Evolutionary conservation across 2,888 invertebrate genomes (phyloP).

Genomic region (Zygaena filipendulae): DNA sequence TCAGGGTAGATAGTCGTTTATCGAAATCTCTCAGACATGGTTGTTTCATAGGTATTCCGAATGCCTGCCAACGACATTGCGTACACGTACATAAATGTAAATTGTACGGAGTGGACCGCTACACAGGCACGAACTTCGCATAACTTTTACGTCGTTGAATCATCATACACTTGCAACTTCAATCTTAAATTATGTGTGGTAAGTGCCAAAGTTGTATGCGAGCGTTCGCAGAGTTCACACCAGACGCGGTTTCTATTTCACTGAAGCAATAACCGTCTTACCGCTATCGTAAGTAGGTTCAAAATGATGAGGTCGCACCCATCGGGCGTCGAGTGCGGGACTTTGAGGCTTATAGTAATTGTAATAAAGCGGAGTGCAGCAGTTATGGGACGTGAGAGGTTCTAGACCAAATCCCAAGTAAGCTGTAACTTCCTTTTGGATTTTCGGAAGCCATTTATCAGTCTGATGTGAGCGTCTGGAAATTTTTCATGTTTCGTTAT

Average conservation of each 20-base stretch:
- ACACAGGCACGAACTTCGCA: conserved; percentile 58
- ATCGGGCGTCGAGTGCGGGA: conserved; percentile 59
- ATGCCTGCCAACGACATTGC: conserved; percentile 62
- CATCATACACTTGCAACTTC: conserved; percentile 34
- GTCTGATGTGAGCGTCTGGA: conserved; percentile 68
- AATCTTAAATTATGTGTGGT: conserved; percentile 41
- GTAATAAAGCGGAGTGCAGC: conserved; percentile 70
- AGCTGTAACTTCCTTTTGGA: conserved; percentile 72
- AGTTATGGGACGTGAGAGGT: conserved; percentile 70
- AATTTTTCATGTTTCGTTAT: conserved; percentile 70
- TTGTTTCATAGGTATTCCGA: conserved; percentile 62
- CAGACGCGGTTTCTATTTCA: conserved; percentile 61
- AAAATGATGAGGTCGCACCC: conserved; percentile 57
- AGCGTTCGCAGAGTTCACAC: conserved; percentile 37
- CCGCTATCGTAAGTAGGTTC: conserved; percentile 60
- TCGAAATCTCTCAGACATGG: conserved; percentile 38
- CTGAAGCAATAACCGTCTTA: conserved; percentile 65
- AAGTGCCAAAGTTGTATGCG: conserved; percentile 52
- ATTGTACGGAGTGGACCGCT: conserved; percentile 53
- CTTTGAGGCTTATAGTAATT: conserved; percentile 70
- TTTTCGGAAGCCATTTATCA: conserved; percentile 72
- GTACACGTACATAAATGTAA: conserved; percentile 65
- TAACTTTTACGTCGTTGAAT: conserved; percentile 43
- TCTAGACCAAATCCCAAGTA: conserved; percentile 70
- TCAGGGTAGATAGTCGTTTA: too few relatives aligned